Conservation (phyloP, 2,797 vertebrate species). For the Notoglanidium macrostoma region DNA sequence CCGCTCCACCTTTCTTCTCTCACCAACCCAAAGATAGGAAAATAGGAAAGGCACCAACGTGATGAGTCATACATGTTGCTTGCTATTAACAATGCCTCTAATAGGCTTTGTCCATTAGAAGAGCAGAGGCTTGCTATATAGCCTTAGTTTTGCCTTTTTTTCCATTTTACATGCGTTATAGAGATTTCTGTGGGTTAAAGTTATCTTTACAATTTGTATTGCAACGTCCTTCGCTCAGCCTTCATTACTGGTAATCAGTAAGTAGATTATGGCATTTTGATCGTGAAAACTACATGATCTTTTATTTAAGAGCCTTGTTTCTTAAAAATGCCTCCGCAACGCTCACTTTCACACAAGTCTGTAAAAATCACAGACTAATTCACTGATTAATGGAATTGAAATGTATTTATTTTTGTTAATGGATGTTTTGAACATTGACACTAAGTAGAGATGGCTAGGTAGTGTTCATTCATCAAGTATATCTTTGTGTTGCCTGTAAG, state of each 20-base stretch:
- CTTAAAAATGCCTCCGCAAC: not conserved
- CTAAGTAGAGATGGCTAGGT: not conserved
- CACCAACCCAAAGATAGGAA: not conserved
- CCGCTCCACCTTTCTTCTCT: constrained; percentile 4
- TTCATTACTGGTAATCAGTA: not conserved
- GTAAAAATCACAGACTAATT: not conserved
- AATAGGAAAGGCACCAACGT: constrained; percentile 4
- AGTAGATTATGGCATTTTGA: not conserved
- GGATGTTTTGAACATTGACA: not conserved
- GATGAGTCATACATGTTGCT: constrained; percentile 29
- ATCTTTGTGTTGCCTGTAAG: not conserved
- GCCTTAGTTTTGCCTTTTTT: not conserved
- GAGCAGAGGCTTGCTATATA: not conserved
- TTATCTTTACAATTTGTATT: not conserved
- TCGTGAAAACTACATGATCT: not conserved
- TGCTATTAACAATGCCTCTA: constrained; percentile 22
- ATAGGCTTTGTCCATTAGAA: constrained; percentile 1
- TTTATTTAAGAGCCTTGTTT: not conserved
- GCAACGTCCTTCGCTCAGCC: not conserved
- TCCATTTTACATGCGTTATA: not conserved
- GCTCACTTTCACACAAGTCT: not conserved
- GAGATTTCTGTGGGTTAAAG: not conserved
- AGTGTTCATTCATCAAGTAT: not conserved
- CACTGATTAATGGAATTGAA: not conserved
- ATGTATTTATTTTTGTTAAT: not conserved